phyloP scores from a whole-genome alignment of 2,888 invertebrate genomes.

The Drosophila flavopinicola region DNA sequence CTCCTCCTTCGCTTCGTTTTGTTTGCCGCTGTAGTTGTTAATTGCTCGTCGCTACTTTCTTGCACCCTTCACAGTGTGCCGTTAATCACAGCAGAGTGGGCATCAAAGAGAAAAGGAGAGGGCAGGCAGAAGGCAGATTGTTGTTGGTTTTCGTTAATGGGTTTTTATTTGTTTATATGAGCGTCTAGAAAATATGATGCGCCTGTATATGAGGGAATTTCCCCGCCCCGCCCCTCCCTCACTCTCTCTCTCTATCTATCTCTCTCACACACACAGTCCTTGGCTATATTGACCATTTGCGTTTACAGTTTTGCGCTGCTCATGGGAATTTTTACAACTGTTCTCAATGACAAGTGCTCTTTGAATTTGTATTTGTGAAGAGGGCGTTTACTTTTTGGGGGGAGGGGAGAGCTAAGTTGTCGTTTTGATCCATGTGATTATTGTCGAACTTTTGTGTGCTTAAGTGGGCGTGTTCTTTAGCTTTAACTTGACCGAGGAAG shows the following conservation, averaged over 20 bases:
- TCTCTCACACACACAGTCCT: too few relatives aligned
- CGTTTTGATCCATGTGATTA: slow-evolving; percentile 37
- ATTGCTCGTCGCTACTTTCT: slow-evolving; percentile 77
- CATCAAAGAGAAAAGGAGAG: slow-evolving; percentile 4
- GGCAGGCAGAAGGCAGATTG: slow-evolving; percentile 30
- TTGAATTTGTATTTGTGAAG: slow-evolving; percentile 19
- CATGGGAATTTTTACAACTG: slow-evolving; percentile 73
- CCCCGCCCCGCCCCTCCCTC: not conserved
- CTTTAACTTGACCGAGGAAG: slow-evolving; percentile 12
- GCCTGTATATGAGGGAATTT: too few relatives aligned
- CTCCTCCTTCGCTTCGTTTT: slow-evolving; percentile 26
- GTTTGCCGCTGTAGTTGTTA: slow-evolving; percentile 75
- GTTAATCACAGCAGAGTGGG: slow-evolving; percentile 54
- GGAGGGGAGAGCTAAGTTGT: slow-evolving; percentile 6
- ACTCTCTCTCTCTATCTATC: not conserved
- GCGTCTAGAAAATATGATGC: slow-evolving; percentile 62
- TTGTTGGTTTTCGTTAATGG: slow-evolving; percentile 74
- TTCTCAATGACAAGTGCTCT: slow-evolving; percentile 68
- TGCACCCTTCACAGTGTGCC: slow-evolving; percentile 60
- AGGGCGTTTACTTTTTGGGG: not conserved
- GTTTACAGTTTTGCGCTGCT: slow-evolving; percentile 39
- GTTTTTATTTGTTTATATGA: slow-evolving; percentile 76
- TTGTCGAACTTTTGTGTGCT: slow-evolving; percentile 27
- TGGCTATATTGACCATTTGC: slow-evolving; percentile 39
- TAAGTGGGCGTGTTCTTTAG: slow-evolving; percentile 52